Conservation (phyloP, 2,113 vertebrate species). For the Clarias macrocephalus region DNA sequence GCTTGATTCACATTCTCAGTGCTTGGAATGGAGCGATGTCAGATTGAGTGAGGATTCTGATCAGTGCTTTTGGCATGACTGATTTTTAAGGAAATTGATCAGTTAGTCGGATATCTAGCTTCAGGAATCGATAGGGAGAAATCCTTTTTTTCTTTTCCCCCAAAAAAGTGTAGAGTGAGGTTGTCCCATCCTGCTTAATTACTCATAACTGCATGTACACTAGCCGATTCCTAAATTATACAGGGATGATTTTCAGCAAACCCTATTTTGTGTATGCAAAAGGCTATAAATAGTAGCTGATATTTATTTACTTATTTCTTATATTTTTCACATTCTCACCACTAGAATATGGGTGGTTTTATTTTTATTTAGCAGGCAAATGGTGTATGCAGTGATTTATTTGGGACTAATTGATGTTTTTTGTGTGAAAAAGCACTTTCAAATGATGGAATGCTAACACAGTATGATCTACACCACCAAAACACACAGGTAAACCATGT, state of each 20-base stretch:
- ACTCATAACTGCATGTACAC: constrained; percentile 59
- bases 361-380: constrained; percentile 51
- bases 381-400: constrained; percentile 51
- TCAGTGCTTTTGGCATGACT: constrained; percentile 16
- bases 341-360: constrained; percentile 53
- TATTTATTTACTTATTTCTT: constrained; percentile 54
- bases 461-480: not conserved
- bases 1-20: not conserved
- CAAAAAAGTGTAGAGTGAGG: not conserved
- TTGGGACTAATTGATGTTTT: constrained; percentile 41
- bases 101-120: not conserved
- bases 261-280: constrained; percentile 41
- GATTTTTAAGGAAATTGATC: not conserved
- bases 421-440: constrained; percentile 15
- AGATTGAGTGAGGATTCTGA: not conserved
- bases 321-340: constrained; percentile 46
- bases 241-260: constrained; percentile 14
- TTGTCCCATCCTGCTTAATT: constrained; percentile 35
- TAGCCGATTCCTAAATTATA: constrained; percentile 48
- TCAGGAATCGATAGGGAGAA: constrained; percentile 1
- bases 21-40: not conserved
- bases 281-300: constrained; percentile 32
- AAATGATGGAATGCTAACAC: not conserved
- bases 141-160: not conserved
- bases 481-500: constrained; percentile 24